These are phyloP conservation scores for Mustelus asterias DNA, from an alignment of 2,113 vertebrate genomes.

Conservation along the genomic window DNA sequence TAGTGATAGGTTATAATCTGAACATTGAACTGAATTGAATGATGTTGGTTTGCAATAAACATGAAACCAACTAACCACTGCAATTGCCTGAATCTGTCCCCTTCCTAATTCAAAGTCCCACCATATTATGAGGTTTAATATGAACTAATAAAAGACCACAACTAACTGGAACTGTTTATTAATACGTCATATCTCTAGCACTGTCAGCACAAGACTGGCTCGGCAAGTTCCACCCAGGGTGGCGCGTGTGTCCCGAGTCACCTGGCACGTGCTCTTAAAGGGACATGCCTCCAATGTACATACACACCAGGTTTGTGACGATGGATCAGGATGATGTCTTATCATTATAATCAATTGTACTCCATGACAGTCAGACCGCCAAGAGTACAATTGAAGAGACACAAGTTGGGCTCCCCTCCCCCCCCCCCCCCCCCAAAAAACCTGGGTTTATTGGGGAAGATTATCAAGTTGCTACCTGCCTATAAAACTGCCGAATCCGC, in stretches of 20 bases:
- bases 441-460: neutral
- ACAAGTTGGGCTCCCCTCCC: neutral
- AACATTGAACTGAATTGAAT: neutral
- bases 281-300: too few species aligned
- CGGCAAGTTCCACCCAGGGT: too few species aligned
- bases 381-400: neutral
- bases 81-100: neutral
- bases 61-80: neutral
- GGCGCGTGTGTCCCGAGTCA: too few species aligned
- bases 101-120: neutral
- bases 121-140: neutral
- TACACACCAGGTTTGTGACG: too few species aligned
- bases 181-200: too few species aligned
- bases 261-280: too few species aligned
- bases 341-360: neutral
- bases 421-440: neutral
- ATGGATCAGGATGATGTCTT: neutral
- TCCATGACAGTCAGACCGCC: neutral
- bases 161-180: too few species aligned
- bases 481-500: neutral
- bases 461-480: neutral
- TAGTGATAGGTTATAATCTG: neutral
- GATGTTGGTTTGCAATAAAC: too few species aligned
- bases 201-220: too few species aligned
- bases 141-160: too few species aligned